Conservation (phyloP, 2,797 vertebrate genomes). For the Alosa sapidissima region DNA sequence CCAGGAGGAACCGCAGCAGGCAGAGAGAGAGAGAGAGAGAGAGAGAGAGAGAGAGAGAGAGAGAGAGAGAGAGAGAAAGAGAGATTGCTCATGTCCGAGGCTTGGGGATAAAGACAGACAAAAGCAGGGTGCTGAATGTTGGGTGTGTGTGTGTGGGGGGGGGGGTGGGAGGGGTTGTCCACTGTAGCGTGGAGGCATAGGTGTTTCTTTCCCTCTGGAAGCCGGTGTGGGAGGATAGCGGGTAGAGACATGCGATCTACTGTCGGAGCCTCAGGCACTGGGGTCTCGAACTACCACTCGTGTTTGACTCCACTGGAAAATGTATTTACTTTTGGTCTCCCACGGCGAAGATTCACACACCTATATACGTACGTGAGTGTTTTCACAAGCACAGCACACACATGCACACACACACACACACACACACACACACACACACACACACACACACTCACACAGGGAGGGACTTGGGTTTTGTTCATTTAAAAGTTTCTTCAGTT, state of each 20-base stretch:
- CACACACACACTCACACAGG: not conserved
- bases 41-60: not conserved
- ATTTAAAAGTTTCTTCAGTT: not conserved
- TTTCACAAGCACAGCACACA: not conserved
- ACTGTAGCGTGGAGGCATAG: not conserved
- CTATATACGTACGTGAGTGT: not conserved
- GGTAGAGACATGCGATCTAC: not conserved
- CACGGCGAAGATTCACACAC: not conserved
- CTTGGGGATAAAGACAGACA: not conserved
- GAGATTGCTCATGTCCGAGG: not conserved
- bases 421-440: conserved; percentile 11
- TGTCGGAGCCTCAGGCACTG: not conserved
- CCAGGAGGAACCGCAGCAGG: not conserved
- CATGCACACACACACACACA: not conserved
- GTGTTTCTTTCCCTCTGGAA: not conserved
- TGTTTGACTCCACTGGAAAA: not conserved
- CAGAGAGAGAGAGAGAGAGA: not conserved
- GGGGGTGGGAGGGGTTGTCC: not conserved
- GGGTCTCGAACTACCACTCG: not conserved
- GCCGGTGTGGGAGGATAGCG: not conserved
- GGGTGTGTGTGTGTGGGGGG: not conserved
- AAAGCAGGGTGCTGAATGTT: not conserved
- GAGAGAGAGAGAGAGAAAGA: not conserved
- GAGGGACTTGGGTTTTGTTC: not conserved
- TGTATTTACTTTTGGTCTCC: not conserved